Conservation (phyloP, 2,888 invertebrate genomes). For the Podotricha telesiphe region DNA sequence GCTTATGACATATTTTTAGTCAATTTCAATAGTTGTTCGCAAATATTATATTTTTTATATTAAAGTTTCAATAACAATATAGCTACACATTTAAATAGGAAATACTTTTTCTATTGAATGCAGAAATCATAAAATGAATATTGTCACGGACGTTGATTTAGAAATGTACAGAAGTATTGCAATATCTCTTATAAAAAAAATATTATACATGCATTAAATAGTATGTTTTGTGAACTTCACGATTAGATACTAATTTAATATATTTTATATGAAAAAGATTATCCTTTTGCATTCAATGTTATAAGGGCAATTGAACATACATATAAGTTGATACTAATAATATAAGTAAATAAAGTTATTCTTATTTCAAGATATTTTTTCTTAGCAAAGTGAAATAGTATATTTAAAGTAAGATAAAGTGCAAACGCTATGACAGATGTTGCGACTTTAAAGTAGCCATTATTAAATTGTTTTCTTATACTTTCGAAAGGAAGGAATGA, state of each 20-base stretch:
- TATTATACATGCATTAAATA: neutral
- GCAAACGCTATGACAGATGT: conserved; percentile 5
- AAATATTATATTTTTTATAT: neutral
- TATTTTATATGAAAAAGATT: too few relatives aligned
- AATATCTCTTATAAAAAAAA: neutral
- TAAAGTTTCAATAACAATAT: too few relatives aligned
- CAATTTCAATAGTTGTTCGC: neutral
- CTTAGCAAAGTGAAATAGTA: neutral
- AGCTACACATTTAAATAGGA: too few relatives aligned
- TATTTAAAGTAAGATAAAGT: conserved; percentile 13
- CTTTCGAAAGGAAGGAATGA: neutral
- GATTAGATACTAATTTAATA: neutral
- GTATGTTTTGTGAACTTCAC: neutral
- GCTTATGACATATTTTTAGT: neutral
- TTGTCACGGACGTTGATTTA: neutral
- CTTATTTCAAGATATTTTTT: neutral
- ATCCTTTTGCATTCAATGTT: too few relatives aligned
- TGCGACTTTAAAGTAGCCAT: neutral
- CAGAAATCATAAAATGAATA: neutral
- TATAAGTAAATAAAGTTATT: neutral
- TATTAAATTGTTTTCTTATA: conserved; percentile 8
- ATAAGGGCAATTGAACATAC: neutral
- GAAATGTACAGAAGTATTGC: neutral
- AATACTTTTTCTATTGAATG: neutral
- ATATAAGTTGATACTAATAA: neutral